Evolutionary conservation across 2,113 vertebrate genomes (phyloP), one percentile per base, ranked within the genome.

Genomic region (Coryphaenoides rupestris): DNA sequence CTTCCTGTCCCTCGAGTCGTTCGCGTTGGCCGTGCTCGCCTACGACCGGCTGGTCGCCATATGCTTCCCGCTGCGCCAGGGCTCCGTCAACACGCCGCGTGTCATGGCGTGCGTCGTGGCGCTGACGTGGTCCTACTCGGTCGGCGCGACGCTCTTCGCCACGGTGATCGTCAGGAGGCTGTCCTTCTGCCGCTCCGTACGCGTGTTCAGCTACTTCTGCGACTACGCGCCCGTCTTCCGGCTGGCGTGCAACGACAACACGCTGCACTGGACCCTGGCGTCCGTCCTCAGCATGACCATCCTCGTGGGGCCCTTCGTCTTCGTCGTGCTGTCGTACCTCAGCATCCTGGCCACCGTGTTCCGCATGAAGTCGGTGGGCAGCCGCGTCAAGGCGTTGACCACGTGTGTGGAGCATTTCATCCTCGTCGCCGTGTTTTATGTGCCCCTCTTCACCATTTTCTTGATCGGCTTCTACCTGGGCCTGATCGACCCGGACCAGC

Each of bases 151-250:
- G 0, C n/a, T 49, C 0, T 83, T 72, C 65, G 0, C 57, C 7
- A 66, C n/a, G 19, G 1, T 15, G 46, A 69, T 81, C 58, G 83
- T 89, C 57, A 81, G 75, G 2, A 40, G n/a, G 15, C 66, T 90
- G 46, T 86, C 82, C n/a, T 90, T 89, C 28, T 90, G 89, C 55
- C 75, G 49, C 1, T 89, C 87, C 2, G 59, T 86, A 0, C 49
- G 3, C 5, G 82, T 89, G 63, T 75, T 80, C 59, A 89, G 89
- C 21, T 90, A 88, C 65, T 90, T 90, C 73, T 88, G 89, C 58
- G 88, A 89, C 60, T 89, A 84, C 26, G 76, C 85, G 0, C 88
- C 86, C 21, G 80, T 87, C 65, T 88, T 88, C 24, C 62, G 78
- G 60, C 78, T 89, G 0, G 78, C 89, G 16, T 90, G 88, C 59